These are phyloP conservation scores for Notarius quadriscutis DNA, from an alignment of 2,113 vertebrate genomes.

Conservation along the genomic window DNA sequence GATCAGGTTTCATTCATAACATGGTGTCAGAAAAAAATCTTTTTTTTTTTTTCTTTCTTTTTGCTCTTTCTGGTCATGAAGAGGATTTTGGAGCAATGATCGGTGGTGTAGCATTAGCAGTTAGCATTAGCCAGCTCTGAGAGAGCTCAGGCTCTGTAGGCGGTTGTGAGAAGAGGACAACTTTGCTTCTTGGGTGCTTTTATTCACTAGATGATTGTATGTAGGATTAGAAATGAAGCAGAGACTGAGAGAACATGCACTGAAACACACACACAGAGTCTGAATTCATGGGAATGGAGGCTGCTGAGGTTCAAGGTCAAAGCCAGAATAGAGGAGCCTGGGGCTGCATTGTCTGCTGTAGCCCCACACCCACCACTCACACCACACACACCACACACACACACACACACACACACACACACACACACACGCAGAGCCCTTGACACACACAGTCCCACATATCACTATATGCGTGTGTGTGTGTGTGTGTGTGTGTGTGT, in stretches of 20 bases:
- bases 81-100: conserved; percentile 2
- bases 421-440: conserved; percentile 23
- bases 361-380: conserved; percentile 34
- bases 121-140: neutral
- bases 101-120: conserved; percentile 5
- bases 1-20: neutral
- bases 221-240: conserved; percentile 21
- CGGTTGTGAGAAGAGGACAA: conserved; percentile 11
- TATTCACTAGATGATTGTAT: neutral
- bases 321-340: conserved; percentile 47
- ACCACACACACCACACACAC: conserved; percentile 33
- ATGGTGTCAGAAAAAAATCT: neutral
- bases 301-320: conserved; percentile 56
- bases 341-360: conserved; percentile 49
- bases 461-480: neutral
- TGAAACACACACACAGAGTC: conserved; percentile 39
- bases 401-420: conserved; percentile 4
- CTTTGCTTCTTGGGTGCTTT: conserved; percentile 11
- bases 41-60: neutral
- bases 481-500: too few relatives aligned
- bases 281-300: conserved; percentile 52
- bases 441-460: conserved; percentile 27
- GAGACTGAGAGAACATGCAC: conserved; percentile 26
- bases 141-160: conserved; percentile 3
- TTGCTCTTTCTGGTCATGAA: neutral